These are phyloP conservation scores for Chironomus tepperi DNA, from an alignment of 1,140 invertebrate genomes.

Conservation along the genomic window DNA sequence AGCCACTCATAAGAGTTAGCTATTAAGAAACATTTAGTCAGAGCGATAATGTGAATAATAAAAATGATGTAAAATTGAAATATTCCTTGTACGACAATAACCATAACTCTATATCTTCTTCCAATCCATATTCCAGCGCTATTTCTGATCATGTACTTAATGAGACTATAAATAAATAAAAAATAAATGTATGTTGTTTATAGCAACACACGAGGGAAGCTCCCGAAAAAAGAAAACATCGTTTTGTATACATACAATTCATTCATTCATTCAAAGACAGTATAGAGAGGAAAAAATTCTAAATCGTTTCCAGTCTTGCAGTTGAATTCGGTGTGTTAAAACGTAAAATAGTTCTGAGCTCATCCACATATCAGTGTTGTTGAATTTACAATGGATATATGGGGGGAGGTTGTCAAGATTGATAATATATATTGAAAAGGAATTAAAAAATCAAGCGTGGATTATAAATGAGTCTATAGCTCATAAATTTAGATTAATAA, in stretches of 20 bases:
- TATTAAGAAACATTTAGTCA: too few species aligned
- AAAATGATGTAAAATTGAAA: too few species aligned
- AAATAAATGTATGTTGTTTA: neutral
- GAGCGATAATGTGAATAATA: too few species aligned
- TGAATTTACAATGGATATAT: neutral
- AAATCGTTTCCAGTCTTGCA: neutral
- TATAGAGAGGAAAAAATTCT: neutral
- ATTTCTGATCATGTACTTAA: conserved; percentile 27
- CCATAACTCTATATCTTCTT: too few species aligned
- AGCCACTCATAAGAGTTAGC: too few species aligned
- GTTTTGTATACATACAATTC: neutral
- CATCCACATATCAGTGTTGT: neutral
- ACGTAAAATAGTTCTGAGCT: neutral
- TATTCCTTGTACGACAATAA: too few species aligned
- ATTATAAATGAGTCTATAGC: neutral
- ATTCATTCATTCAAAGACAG: neutral
- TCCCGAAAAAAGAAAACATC: neutral
- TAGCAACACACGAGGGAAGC: neutral
- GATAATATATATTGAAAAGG: neutral
- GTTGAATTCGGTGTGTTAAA: neutral
- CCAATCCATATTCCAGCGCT: too few species aligned
- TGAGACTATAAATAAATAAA: conserved; percentile 24
- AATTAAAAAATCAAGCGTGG: neutral
- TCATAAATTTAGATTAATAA: neutral
- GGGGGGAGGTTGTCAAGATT: neutral